Base-by-base conservation (phyloP, 2,113 vertebrate genomes). In the Tenrec ecaudatus region DNA sequence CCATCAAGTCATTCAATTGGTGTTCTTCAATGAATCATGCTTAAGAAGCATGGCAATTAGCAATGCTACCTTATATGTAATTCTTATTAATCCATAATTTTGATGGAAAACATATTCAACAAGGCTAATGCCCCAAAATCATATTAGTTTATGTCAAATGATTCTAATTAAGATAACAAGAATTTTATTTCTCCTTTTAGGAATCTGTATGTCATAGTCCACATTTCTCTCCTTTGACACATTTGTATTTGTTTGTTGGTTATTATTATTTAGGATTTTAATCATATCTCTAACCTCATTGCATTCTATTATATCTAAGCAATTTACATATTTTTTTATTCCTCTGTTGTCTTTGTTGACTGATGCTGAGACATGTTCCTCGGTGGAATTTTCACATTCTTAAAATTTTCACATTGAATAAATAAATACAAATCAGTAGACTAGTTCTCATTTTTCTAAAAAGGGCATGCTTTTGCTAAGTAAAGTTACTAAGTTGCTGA, bases 271-370 rank as follows among this genome's bases (percentile, higher is more conserved):
- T 53, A 60, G 66, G 5, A 79, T 40, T 86, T 25, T 7, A 80
- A 29, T 76, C 1, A 6, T 62, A 22, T 33, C 16, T 86, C 17
- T 81, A 91, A 82, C 11, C 58, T 77, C 43, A 77, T 23, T 90
- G 53, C 62, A 23, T 88, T 5, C 22, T 57, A 68, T 84, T 88
- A 58, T 77, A 81, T 85, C 86, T 11, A 89, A 43, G 36, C 33
- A 92, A 79, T 27, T 10, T 25, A 87, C 33, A 68, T 79, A 10
- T 57, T 6, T 86, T 85, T 75, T 86, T 76, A 78, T 91, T 83
- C 31, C 40, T 69, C 22, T 3, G 53, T 76, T 81, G 43, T 25
- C 29, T 84, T 38, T 64, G 31, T 29, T 95, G 31, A 40, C 47
- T 53, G 47, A 12, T 10, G 12, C 47, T 7, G 47, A 53, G 47